Evolutionary conservation across 2,797 vertebrate genomes (phyloP).

Genomic region (Synanceia verrucosa): DNA sequence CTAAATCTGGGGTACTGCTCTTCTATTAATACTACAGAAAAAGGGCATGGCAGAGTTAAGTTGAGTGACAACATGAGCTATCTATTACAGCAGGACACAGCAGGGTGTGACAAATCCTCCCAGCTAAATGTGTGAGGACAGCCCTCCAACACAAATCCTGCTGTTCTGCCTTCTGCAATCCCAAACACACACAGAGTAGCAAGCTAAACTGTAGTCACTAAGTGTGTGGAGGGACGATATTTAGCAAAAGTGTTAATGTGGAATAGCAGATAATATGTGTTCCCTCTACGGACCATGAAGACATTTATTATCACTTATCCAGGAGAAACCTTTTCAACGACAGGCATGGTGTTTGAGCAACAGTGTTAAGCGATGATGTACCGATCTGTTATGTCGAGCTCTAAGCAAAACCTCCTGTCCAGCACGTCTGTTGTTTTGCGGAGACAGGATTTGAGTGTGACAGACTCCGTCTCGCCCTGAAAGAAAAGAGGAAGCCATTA

Average conservation of each 20-base stretch:
- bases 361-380: conserved; percentile 65
- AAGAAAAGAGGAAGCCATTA: not conserved
- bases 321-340: not conserved
- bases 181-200: conserved; percentile 13
- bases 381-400: conserved; percentile 94
- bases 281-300: not conserved
- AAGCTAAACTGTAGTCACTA: not conserved
- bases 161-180: conserved; percentile 1
- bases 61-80: conserved; percentile 60
- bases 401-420: conserved; percentile 96
- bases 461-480: conserved; percentile 93
- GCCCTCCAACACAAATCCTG: conserved; percentile 28
- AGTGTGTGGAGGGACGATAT: not conserved
- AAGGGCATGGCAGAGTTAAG: conserved; percentile 40
- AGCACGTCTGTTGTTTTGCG: conserved; percentile 89
- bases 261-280: not conserved
- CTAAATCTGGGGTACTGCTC: conserved; percentile 58
- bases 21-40: conserved; percentile 68
- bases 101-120: conserved; percentile 39
- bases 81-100: conserved; percentile 51
- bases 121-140: conserved; percentile 27
- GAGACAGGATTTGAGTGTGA: conserved; percentile 89
- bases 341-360: not conserved
- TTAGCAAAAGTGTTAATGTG: not conserved
- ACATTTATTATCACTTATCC: not conserved